Percentiles rank a stretch among this genome's conserved stretches.
These are phyloP conservation scores for Varecia variegata DNA, from an alignment of 2,797 vertebrate species.

Conservation along the genomic window DNA sequence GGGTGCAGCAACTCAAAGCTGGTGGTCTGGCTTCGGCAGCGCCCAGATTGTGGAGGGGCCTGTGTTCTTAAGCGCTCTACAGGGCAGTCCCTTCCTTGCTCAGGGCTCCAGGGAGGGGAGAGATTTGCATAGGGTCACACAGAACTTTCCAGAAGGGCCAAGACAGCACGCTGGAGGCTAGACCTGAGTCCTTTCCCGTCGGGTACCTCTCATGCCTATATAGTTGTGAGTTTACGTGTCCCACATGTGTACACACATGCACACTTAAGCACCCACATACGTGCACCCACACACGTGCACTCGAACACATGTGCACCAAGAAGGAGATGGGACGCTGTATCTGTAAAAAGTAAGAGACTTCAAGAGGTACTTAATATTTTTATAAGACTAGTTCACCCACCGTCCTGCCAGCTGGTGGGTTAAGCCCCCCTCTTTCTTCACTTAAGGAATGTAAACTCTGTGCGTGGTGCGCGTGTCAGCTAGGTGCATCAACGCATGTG, in stretches of 20 bases:
- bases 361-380: neutral
- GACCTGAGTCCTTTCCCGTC: neutral
- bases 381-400: neutral
- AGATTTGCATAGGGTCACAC: neutral
- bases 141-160: slow-evolving; percentile 57
- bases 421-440: neutral
- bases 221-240: neutral
- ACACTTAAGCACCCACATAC: neutral
- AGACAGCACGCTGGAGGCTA: neutral
- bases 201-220: neutral
- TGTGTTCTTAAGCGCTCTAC: neutral
- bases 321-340: neutral
- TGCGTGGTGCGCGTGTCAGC: accelerated
- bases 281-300: neutral
- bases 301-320: neutral
- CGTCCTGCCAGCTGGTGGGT: neutral
- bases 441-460: neutral
- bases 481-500: accelerated
- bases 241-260: accelerated
- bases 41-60: no score
- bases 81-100: neutral
- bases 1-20: accelerated
- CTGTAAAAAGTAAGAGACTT: neutral
- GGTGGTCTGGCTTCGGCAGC: neutral
- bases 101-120: neutral